Percentiles rank a stretch among this genome's conserved stretches.
phyloP scores from a whole-genome alignment of 2,113 vertebrate species.

The Physeter macrocephalus region DNA sequence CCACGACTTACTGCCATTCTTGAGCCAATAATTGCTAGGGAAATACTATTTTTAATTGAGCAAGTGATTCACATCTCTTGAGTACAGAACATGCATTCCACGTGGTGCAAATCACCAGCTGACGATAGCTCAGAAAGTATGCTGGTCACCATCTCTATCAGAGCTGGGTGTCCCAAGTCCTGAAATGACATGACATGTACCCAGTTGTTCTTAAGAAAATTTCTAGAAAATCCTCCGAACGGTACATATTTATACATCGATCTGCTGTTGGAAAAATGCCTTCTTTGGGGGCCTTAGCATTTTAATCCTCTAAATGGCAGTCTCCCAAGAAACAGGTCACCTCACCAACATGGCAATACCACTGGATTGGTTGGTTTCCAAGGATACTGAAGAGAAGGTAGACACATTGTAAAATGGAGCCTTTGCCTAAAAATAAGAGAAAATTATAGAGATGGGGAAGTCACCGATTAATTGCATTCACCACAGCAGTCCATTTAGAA shows the following conservation, averaged over 20 bases:
- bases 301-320: conserved; percentile 19
- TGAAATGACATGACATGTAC: background rate
- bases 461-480: background rate
- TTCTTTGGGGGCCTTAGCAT: background rate
- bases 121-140: background rate
- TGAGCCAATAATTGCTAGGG: conserved; percentile 10
- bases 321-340: background rate
- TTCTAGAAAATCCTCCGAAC: conserved; percentile 54
- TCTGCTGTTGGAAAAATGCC: background rate
- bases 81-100: conserved; percentile 38
- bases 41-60: conserved; percentile 58
- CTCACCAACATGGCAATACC: background rate
- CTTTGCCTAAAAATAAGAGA: background rate
- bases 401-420: background rate
- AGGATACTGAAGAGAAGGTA: background rate
- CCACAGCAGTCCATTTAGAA: background rate
- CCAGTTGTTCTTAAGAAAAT: background rate
- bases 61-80: conserved; percentile 37
- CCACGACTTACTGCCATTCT: background rate
- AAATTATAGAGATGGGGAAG: background rate
- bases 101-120: conserved; percentile 14
- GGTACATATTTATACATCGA: background rate
- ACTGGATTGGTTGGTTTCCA: conserved; percentile 31
- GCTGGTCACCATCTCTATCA: background rate
- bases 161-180: background rate